Base-by-base conservation (phyloP, 1,140 invertebrate genomes). In the Anastrepha obliqua region DNA sequence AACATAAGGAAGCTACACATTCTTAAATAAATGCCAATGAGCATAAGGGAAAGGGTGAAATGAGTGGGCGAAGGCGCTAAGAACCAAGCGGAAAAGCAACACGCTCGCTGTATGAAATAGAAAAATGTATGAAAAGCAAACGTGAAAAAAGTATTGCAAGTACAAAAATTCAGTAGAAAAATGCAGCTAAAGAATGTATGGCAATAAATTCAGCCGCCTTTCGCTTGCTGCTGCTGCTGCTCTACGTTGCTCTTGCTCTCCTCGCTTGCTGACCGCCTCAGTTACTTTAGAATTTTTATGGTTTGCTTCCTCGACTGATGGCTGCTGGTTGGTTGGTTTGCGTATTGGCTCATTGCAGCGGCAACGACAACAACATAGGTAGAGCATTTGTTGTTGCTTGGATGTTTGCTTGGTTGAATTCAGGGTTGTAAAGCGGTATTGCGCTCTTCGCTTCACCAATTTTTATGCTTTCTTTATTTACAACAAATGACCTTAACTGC, bases 381-480 rank as follows among this genome's bases (percentile, higher is more conserved):
- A 6, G 3, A 1, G 70, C 47, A 9, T 81, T 55, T 8, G 0
- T 51, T 51, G 0, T 51, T 51, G 8, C 70, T 51, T 39, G 47
- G 65, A n/a, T 20, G 7, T 81, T 67, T 67, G 64, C 29, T 67
- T 67, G 64, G 64, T 29, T 67, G 20, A n/a, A 67, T 67, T 55
- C 11, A n/a, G 44, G 47, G 5, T 81, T 81, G 15, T 67, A 67
- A 4, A 67, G 64, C 17, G 60, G 29, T 64, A n/a, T 17, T 13
- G 60, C 15, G 13, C 17, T 58, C 1, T 81, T n/a, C 17, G 74
- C 44, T 55, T 81, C 74, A 42, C 7, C 17, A 8, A 81, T 55
- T 81, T 55, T 81, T 81, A 81, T 20, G 9, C 47, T 81, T 55
- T 74, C 47, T 81, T 81, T 81, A 81, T 81, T 55, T 29, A 55